Conservation (phyloP, 2,113 vertebrate genomes). For the Panthera leo region DNA sequence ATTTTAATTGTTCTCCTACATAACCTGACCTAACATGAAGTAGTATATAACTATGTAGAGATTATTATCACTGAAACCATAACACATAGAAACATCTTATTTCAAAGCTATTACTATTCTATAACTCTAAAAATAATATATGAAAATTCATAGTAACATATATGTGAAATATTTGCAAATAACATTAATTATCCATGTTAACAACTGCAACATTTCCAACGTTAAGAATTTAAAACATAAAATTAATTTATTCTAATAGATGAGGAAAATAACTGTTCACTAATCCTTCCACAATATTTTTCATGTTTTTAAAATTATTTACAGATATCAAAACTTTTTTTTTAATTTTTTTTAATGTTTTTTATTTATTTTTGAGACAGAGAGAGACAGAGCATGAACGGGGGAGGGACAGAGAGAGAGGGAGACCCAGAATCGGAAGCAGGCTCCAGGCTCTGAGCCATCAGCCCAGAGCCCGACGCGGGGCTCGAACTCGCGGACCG, state of each 20-base stretch:
- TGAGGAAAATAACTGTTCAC: background rate
- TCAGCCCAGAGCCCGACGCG: no score
- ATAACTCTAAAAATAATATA: constrained; percentile 7
- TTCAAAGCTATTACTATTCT: background rate
- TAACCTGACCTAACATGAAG: background rate
- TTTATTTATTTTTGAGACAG: no score
- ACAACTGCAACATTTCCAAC: background rate
- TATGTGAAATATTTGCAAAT: background rate
- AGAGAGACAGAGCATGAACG: no score
- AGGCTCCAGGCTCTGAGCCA: no score
- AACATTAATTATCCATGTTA: background rate
- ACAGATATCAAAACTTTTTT: background rate
- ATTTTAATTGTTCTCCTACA: background rate
- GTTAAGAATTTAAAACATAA: background rate
- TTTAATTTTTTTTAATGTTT: no score
- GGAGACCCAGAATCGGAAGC: no score
- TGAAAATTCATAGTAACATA: background rate
- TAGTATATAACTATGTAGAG: background rate
- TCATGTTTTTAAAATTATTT: background rate
- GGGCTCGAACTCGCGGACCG: no score
- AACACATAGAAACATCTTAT: background rate
- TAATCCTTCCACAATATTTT: background rate
- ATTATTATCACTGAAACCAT: background rate
- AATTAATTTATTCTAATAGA: background rate
- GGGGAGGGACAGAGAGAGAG: no score